phyloP scores from a whole-genome alignment of 2,113 vertebrate species.

The Pterocles burchelli region DNA sequence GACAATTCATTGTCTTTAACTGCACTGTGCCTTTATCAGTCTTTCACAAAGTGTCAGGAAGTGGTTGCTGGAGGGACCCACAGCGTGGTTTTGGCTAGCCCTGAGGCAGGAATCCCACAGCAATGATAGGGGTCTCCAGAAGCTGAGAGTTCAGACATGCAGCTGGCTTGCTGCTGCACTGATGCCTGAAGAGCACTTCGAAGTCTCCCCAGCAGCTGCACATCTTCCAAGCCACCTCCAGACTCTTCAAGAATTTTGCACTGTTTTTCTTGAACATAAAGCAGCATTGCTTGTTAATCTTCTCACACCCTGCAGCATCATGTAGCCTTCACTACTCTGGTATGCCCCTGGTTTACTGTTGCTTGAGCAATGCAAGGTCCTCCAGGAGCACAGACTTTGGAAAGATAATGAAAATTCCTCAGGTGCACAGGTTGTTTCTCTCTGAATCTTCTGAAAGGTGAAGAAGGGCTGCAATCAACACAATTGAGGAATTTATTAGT shows the following conservation, averaged over 20 bases:
- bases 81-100: not conserved
- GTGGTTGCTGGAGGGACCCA: not conserved
- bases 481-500: not conserved
- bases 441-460: not conserved
- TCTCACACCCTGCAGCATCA: accelerated
- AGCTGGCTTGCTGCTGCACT: not conserved
- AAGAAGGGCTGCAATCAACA: not conserved
- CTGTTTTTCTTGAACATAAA: not conserved
- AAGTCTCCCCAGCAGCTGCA: not conserved
- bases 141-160: not conserved
- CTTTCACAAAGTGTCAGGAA: not conserved
- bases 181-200: not conserved
- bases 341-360: not conserved
- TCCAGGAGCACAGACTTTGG: not conserved
- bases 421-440: not conserved
- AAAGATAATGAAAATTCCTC: not conserved
- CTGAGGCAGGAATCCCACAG: not conserved
- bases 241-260: not conserved
- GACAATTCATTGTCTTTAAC: not conserved
- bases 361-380: not conserved
- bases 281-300: not conserved
- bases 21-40: not conserved
- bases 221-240: not conserved
- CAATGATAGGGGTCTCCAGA: not conserved
- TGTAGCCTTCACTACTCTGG: accelerated